These are phyloP conservation scores for Sipha maydis DNA, from an alignment of 2,888 invertebrate species.

Conservation along the genomic window DNA sequence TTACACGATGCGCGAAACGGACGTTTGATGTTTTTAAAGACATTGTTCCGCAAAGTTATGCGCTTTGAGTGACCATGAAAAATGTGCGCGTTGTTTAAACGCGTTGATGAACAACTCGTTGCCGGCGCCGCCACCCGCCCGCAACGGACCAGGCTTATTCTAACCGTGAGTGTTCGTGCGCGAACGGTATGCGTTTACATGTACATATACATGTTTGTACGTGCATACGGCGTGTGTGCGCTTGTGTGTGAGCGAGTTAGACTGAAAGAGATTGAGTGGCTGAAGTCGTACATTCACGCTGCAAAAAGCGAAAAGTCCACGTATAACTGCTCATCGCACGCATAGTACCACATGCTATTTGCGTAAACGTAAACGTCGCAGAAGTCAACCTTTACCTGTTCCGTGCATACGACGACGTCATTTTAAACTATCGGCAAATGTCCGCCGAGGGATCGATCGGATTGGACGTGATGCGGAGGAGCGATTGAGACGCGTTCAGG, in stretches of 20 bases:
- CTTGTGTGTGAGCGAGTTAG: not conserved
- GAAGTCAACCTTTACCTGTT: no score
- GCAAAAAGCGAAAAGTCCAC: not conserved
- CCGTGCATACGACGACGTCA: no score
- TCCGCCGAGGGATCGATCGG: not conserved
- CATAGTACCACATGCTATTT: no score
- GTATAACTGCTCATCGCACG: no score
- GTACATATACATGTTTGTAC: not conserved
- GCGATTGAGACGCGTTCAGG: not conserved
- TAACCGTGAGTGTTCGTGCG: not conserved
- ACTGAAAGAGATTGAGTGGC: not conserved
- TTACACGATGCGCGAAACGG: not conserved
- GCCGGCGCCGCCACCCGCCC: not conserved
- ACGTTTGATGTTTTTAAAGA: conserved; percentile 57
- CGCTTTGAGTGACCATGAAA: conserved; percentile 53
- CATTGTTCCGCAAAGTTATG: conserved; percentile 42
- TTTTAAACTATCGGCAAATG: no score
- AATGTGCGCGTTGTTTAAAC: not conserved
- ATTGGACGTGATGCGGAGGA: not conserved
- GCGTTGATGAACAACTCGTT: conserved; percentile 9
- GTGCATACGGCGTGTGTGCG: not conserved
- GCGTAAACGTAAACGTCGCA: no score
- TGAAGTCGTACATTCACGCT: no score
- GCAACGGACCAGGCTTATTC: not conserved
- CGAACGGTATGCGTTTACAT: not conserved